Percentiles rank a stretch among this genome's conserved stretches.
Conservation (phyloP, 2,888 invertebrate genomes). For the Patella depressa region DNA sequence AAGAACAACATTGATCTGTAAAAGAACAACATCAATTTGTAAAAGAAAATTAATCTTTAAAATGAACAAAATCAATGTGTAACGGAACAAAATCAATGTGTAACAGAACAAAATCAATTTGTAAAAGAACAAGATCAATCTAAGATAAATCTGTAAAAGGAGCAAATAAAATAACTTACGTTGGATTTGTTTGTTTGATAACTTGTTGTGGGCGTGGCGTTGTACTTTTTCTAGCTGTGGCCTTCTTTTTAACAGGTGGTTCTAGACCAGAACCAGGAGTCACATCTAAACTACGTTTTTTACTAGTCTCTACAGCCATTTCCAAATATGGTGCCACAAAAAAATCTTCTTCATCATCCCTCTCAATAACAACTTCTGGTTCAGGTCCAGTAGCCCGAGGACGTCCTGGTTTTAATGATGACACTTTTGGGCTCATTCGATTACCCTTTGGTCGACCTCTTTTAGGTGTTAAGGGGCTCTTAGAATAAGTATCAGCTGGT, state of each 20-base stretch:
- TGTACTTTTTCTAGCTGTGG: slow-evolving; percentile 59
- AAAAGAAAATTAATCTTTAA: too few relatives aligned
- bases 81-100: too few relatives aligned
- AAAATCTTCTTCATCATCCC: slow-evolving; percentile 39
- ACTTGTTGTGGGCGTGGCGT: slow-evolving; percentile 35
- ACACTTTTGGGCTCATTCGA: not conserved
- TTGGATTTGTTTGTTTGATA: too few relatives aligned
- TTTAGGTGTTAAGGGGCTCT: not conserved
- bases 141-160: too few relatives aligned
- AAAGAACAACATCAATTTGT: too few relatives aligned
- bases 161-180: too few relatives aligned
- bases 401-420: not conserved
- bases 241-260: slow-evolving; percentile 35
- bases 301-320: not conserved
- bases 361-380: slow-evolving; percentile 51
- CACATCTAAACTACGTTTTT: not conserved
- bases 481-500: not conserved
- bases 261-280: not conserved
- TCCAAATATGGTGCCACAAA: not conserved
- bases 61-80: too few relatives aligned
- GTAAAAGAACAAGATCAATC: too few relatives aligned
- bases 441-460: not conserved
- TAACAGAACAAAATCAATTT: too few relatives aligned
- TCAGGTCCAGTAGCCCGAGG: slow-evolving; percentile 19
- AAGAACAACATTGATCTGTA: too few relatives aligned